Percentiles rank a stretch among this genome's conserved stretches.
Conservation (phyloP, 2,113 vertebrate genomes). For the Regulus satrapa region DNA sequence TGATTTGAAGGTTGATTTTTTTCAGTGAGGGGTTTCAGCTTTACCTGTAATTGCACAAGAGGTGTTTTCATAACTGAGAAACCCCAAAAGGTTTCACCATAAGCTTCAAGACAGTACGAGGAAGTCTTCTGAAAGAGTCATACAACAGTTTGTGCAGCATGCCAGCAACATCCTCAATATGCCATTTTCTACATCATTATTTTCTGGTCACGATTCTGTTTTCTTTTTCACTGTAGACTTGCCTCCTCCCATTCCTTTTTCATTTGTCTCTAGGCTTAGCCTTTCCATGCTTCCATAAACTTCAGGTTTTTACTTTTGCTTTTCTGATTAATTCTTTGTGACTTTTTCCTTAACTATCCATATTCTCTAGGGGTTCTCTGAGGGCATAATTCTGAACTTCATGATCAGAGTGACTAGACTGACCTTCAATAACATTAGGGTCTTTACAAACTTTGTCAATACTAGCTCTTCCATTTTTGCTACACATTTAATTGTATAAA, state of each 20-base stretch:
- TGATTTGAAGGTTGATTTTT: not conserved
- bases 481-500: not conserved
- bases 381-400: conserved; percentile 21
- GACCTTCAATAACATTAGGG: conserved; percentile 8
- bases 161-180: not conserved
- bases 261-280: conserved; percentile 36
- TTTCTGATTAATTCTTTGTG: conserved; percentile 55
- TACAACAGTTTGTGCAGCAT: not conserved
- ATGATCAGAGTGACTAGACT: conserved; percentile 30
- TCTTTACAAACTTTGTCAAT: conserved; percentile 25
- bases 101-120: not conserved
- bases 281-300: not conserved
- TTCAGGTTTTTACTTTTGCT: conserved; percentile 25
- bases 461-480: not conserved
- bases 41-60: not conserved
- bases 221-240: not conserved
- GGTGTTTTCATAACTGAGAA: not conserved
- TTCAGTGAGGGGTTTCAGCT: not conserved
- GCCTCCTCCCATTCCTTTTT: not conserved
- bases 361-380: conserved; percentile 5
- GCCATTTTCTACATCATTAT: not conserved
- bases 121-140: not conserved
- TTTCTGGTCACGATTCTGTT: not conserved
- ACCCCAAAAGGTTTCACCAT: not conserved
- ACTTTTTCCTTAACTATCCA: not conserved